Evolutionary conservation across 2,888 invertebrate species (phyloP), one percentile per base, ranked within the genome.

Genomic region (Melinaea menophilus): DNA sequence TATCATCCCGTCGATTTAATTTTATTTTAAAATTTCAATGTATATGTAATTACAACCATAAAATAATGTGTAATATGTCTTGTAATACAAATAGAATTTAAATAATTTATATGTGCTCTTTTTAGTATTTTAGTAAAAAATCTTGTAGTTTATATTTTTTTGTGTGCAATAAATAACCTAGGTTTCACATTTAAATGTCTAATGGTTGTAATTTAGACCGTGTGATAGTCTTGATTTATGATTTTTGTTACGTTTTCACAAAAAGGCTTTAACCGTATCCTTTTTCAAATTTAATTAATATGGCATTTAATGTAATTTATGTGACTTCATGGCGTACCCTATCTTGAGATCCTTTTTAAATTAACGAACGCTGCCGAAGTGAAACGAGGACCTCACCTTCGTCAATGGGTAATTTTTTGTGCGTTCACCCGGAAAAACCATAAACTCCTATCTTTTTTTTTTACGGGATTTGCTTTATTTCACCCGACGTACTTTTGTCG

Each of bases 241-340:
- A 59, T 70, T 71, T 68, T 71, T 66, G 59, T 61, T 61, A 66
- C 67, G 69, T 78, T 76, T 71, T 75, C 71, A 71, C 68, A 61
- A 73, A 74, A 75, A 76, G 79, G 75, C 71, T 76, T 77, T 74
- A 71, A 75, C 74, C 76, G 75, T 77, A 75, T 77, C 77, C 73
- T 71, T 74, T 74, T 75, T 68, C 71, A 71, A 76, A 78, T 82
- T 79, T 82, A 85, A 86, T 85, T 84, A 85, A 85, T 86, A 82
- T 79, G 78, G 74, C 77, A 75, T 83, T 84, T 82, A 82, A 80
- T 79, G 78, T 85, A 84, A 87, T 87, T 86, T 85, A 85, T 83
- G 70, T 81, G 41, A 41, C 41, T 41, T 41, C 73, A 69, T 71
- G 58, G 54, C 58, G 54, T 61, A 56, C 55, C 56, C 54, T 58